These are phyloP conservation scores for Strix occidentalis DNA, from an alignment of 2,797 vertebrate species.

Conservation along the genomic window DNA sequence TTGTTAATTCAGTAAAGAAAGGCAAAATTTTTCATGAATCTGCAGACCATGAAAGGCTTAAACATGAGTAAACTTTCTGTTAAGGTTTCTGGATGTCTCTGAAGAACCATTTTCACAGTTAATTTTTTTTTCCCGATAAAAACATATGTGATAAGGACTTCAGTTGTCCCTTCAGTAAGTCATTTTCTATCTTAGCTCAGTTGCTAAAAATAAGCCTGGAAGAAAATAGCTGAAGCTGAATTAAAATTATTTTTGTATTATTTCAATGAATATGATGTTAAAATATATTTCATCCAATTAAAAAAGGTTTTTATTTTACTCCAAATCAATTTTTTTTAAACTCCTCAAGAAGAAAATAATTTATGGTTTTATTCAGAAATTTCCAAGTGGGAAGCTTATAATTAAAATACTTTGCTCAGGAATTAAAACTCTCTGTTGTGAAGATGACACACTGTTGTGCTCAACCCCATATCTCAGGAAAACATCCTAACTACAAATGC, in stretches of 20 bases:
- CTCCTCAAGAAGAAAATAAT: too few species aligned
- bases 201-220: neutral
- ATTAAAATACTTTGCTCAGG: neutral
- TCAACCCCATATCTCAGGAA: neutral
- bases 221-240: neutral
- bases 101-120: neutral
- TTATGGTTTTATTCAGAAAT: neutral
- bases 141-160: neutral
- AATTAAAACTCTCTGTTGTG: neutral
- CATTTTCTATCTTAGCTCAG: neutral
- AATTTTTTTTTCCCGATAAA: neutral
- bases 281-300: neutral
- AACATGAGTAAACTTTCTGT: neutral
- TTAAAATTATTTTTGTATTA: neutral
- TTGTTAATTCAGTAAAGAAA: neutral
- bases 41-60: neutral
- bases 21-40: neutral
- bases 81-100: neutral
- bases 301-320: neutral
- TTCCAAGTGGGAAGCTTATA: neutral
- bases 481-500: neutral
- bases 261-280: neutral
- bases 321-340: neutral
- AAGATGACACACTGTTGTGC: neutral
- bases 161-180: neutral